These are phyloP conservation scores for Zaprionus ghesquierei DNA, from an alignment of 1,140 invertebrate species.

Conservation along the genomic window DNA sequence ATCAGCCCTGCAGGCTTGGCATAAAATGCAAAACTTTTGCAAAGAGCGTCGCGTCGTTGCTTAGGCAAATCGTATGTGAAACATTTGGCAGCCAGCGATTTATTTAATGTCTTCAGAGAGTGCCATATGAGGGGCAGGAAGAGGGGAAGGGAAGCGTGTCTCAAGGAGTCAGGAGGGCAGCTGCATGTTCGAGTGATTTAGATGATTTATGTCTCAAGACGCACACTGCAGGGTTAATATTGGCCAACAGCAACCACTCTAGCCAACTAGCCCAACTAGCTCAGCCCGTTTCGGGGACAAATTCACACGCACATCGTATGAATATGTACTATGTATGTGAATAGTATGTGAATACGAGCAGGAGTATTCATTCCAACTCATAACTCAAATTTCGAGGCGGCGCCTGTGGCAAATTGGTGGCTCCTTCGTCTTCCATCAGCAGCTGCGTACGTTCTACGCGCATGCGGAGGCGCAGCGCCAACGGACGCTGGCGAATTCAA, in stretches of 20 bases:
- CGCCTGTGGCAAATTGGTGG: constrained; percentile 77
- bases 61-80: constrained; percentile 79
- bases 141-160: background rate
- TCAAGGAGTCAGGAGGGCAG: constrained; percentile 38
- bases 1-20: constrained; percentile 38
- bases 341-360: constrained; percentile 4
- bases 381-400: constrained; percentile 75
- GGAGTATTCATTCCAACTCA: constrained; percentile 28
- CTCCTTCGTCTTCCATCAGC: constrained; percentile 43
- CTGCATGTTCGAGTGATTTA: constrained; percentile 79
- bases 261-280: constrained; percentile 27
- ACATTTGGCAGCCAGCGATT: constrained; percentile 79
- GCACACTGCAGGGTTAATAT: constrained; percentile 74
- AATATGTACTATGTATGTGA: background rate
- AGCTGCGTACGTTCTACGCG: constrained; percentile 51
- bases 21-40: constrained; percentile 72
- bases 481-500: constrained; percentile 63
- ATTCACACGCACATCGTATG: constrained; percentile 29
- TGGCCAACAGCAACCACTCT: constrained; percentile 43
- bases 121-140: background rate
- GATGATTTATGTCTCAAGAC: constrained; percentile 77
- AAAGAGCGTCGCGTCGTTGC: constrained; percentile 47
- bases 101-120: constrained; percentile 73
- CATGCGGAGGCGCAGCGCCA: constrained; percentile 34
- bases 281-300: constrained; percentile 43